Base-by-base conservation (phyloP, 2,797 vertebrate species). In the Tauraco hartlaubi region DNA sequence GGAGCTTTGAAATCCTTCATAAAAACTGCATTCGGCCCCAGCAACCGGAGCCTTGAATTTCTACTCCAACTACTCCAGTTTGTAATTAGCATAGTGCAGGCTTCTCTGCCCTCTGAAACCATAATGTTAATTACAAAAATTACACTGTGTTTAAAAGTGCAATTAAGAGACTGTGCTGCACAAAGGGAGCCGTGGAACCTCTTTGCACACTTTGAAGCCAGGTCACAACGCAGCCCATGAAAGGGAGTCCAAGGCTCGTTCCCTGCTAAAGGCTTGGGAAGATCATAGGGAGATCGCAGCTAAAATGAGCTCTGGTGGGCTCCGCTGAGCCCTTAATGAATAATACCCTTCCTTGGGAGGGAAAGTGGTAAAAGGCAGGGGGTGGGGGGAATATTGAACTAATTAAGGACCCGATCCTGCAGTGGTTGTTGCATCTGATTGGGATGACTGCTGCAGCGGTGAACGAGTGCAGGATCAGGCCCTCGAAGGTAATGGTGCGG, bases 51-150 rank as follows among this genome's bases (percentile, higher is more conserved):
- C 97, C 97, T 96, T 97, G 97, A 92, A 98, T 98, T 98, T 98
- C 97, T 93, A 76, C 96, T 94, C 94, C 3, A 67, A 97, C 91
- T 92, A 97, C 91, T 92, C 73, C 86, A 94, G 96, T 97, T 98
- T 98, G 97, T 98, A 98, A 98, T 98, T 98, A 98, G 98, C 98
- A 98, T 97, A 97, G 98, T 96, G 97, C 97, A 95, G 97, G 97
- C 97, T 98, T 97, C 96, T 98, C 98, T 98, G 98, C 98, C 98
- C 98, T 98, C 98, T 98, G 98, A 98, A 98, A 98, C 98, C 98
- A 98, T 98, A 98, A 98, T 98, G 98, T 98, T 98, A 98, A 98
- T 98, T 98, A 98, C 98, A 98, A 98, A 98, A 98, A 98, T 98
- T 98, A 98, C 97, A 98, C 98, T 98, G 98, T 98, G 98, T 98